Evolutionary conservation across 1,140 invertebrate genomes (phyloP), one percentile per base, ranked within the genome.

Genomic region (Drepana arcuata): DNA sequence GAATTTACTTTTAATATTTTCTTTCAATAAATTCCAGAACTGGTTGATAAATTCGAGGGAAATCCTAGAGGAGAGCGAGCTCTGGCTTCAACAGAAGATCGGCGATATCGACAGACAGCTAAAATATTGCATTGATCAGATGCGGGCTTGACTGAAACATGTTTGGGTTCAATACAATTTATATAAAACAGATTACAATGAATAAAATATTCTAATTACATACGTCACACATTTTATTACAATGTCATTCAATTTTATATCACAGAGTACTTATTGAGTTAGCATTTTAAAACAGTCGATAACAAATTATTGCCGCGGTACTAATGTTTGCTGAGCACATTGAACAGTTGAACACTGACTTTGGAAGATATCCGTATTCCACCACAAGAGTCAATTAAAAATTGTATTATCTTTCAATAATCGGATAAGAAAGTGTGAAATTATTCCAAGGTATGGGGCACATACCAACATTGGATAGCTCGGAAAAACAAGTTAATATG

Each of bases 101-200:
- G 63, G 69, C 1, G 39, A 69, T 4, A 61, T 74, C 31, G 67
- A 78, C 27, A 70, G 70, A 54, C 42, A 67, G 31, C 51, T 80
- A 34, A 43, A 62, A 41, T 30, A 47, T 37, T 80, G 73, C 48
- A 70, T 78, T 36, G 64, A 73, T 49, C 49, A 71, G 71, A 71
- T 79, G 57, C 37, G n/a, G n/a, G 18, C 9, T 21, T 21, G 9
- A 21, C 18, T 9, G 18, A n/a, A n/a, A n/a, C n/a, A n/a, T n/a
- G n/a, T n/a, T n/a, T n/a, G n/a, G n/a, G 25, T 42, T 34, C 33
- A 41, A 14, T 41, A 41, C 38, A 38, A 34, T 45, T 48, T 45
- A 44, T 39, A 47, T 48, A 36, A n/a, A 33, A 43, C 41, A 37
- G 33, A 34, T 57, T n/a, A n/a, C n/a, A n/a, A n/a, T n/a, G n/a